These are phyloP conservation scores for Tragelaphus strepsiceros DNA, from an alignment of 2,113 vertebrate genomes.

Conservation along the genomic window DNA sequence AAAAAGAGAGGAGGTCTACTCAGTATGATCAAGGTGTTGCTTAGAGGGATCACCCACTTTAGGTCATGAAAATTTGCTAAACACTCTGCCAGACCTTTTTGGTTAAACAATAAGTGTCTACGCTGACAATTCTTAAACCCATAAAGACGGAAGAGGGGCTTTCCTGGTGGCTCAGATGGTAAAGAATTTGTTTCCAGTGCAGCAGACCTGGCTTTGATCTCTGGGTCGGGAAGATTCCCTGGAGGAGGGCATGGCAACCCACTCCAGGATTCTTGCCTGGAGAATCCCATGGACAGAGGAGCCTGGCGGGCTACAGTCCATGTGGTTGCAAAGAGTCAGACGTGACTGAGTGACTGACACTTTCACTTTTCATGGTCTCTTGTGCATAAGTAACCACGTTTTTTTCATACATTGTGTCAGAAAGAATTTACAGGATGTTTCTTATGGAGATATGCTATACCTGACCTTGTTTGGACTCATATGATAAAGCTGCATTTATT, in stretches of 20 bases:
- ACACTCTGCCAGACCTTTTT: neutral
- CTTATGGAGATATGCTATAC: neutral
- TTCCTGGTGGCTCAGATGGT: neutral
- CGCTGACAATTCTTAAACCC: neutral
- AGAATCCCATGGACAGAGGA: neutral
- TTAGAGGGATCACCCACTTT: fast-evolving
- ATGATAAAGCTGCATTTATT: neutral
- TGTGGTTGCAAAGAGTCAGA: fast-evolving
- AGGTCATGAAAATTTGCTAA: neutral
- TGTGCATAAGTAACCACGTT: fast-evolving
- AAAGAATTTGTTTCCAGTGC: neutral
- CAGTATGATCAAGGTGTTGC: fast-evolving
- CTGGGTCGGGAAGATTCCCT: neutral
- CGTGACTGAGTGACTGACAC: fast-evolving
- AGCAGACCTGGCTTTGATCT: neutral
- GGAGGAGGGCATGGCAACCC: neutral
- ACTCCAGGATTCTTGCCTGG: neutral
- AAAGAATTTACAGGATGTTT: fast-evolving
- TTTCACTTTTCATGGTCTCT: neutral
- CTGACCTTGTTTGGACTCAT: neutral
- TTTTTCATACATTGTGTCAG: neutral
- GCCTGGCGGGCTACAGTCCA: neutral
- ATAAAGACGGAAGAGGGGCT: neutral
- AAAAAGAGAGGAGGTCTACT: no score
- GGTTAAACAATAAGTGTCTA: no score